A percentile compares a stretch with the other conserved stretches of the same genome.
These are phyloP conservation scores for Halisarca cf. caerulea DNA, from an alignment of 37 sponge, comb jelly and placozoan species.

Conservation along the genomic window DNA sequence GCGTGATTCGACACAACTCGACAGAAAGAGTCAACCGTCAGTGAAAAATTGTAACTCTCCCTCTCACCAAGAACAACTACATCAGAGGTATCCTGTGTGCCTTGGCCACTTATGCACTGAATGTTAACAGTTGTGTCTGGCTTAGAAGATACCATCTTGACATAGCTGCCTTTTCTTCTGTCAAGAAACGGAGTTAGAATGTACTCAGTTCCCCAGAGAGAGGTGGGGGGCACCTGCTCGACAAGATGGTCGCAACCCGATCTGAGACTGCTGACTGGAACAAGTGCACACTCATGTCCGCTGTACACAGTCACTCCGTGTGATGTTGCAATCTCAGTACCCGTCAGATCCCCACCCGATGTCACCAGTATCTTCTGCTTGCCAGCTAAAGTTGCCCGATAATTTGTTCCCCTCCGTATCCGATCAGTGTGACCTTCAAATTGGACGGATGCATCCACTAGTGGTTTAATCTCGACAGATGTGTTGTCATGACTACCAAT, in stretches of 20 bases:
- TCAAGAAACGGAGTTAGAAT: background rate
- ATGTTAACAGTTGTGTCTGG: background rate
- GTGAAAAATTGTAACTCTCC: background rate
- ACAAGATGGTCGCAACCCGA: constrained; percentile 17
- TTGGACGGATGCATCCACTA: background rate
- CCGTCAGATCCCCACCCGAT: background rate
- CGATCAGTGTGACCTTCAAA: background rate
- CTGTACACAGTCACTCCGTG: background rate
- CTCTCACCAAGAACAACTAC: background rate
- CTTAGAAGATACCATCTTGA: constrained; percentile 1
- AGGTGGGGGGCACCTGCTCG: constrained; percentile 11
- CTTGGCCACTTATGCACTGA: background rate
- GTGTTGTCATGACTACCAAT: background rate
- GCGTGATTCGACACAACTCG: background rate
- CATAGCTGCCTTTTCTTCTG: background rate
- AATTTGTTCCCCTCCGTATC: no score
- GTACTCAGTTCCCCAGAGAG: constrained; percentile 12
- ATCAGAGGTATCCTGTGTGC: background rate
- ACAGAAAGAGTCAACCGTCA: background rate
- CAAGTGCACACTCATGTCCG: constrained; percentile 17
- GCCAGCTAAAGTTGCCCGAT: background rate
- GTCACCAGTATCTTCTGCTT: background rate
- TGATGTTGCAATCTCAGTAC: background rate
- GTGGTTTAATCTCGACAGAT: background rate
- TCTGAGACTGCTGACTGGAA: background rate